Conservation (phyloP, 2,797 vertebrate genomes). For the Gymnocypris eckloni region DNA sequence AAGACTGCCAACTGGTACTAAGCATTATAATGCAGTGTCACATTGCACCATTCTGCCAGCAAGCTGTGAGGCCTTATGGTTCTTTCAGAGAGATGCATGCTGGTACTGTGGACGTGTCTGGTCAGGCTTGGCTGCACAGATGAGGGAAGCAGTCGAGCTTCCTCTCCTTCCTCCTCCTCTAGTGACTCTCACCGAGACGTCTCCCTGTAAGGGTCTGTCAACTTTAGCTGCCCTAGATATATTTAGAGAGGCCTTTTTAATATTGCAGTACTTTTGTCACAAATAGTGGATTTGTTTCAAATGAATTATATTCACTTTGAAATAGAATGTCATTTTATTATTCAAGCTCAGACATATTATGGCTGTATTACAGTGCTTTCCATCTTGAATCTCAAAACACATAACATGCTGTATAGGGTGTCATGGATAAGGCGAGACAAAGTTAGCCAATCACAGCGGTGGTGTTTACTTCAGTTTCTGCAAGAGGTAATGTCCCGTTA, state of each 20-base stretch:
- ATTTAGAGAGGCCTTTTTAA: conserved; percentile 19
- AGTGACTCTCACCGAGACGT: conserved; percentile 24
- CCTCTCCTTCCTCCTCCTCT: conserved; percentile 34
- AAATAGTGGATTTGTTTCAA: neutral
- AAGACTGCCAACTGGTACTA: conserved; percentile 53
- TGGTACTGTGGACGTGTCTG: conserved; percentile 44
- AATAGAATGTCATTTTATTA: neutral
- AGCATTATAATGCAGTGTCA: conserved; percentile 63
- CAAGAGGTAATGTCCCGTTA: neutral
- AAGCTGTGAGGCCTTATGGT: conserved; percentile 68
- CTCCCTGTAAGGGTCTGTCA: conserved; percentile 36
- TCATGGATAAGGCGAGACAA: neutral
- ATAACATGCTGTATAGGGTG: neutral
- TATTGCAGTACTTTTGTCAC: neutral
- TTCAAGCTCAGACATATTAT: neutral
- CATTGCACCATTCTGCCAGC: conserved; percentile 61
- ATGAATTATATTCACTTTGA: neutral
- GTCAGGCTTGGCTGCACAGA: conserved; percentile 57
- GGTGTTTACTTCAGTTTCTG: neutral
- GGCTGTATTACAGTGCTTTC: neutral
- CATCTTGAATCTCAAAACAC: neutral
- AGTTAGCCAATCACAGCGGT: too few relatives aligned
- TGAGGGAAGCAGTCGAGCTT: conserved; percentile 46
- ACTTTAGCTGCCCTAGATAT: conserved; percentile 23
- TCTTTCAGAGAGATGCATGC: conserved; percentile 57